Conservation (phyloP, 2,888 invertebrate species). For the Tipula confusa region DNA sequence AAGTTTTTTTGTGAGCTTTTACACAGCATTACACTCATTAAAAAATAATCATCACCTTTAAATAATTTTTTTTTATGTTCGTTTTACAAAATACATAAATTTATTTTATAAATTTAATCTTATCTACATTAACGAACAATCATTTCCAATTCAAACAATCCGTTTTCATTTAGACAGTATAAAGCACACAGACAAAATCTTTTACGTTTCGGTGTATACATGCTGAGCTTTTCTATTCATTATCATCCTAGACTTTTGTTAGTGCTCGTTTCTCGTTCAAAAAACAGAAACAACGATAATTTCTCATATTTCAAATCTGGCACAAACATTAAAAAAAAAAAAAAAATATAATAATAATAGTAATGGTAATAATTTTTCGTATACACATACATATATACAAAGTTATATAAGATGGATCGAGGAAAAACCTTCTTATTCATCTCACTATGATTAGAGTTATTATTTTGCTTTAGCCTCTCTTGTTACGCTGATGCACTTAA, state of each 20-base stretch:
- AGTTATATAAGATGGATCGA: neutral
- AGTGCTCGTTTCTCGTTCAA: neutral
- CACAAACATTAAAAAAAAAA: neutral
- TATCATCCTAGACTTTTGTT: neutral
- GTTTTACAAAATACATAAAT: neutral
- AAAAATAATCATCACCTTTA: constrained; percentile 12
- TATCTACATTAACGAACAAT: neutral
- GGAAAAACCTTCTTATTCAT: neutral
- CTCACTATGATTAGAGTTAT: neutral
- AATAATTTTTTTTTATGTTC: neutral
- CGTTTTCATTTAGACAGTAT: neutral
- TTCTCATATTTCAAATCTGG: neutral
- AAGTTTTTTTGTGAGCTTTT: neutral
- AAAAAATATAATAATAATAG: neutral
- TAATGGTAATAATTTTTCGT: neutral
- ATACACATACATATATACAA: neutral
- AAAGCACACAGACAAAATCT: neutral
- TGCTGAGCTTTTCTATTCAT: too few relatives aligned
- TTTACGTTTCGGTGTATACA: neutral
- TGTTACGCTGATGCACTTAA: neutral
- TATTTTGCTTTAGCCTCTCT: neutral
- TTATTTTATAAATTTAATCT: neutral
- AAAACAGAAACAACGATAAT: neutral
- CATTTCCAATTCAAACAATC: neutral
- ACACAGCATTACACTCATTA: constrained; percentile 25